Conservation (phyloP, 2,797 vertebrate genomes). For the Pampus argenteus region DNA sequence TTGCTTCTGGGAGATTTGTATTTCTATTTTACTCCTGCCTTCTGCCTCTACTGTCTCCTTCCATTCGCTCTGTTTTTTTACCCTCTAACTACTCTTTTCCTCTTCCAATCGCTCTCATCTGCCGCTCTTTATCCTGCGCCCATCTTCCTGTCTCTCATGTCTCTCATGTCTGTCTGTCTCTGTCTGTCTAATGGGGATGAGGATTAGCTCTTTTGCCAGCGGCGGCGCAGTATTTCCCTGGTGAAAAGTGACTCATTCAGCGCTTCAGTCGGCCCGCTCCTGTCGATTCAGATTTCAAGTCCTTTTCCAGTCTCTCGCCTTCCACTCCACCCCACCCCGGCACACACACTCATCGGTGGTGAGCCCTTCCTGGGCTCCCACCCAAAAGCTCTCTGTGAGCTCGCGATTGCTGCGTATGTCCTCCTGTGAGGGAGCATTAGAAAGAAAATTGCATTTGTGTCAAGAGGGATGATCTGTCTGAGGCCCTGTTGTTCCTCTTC, state of each 20-base stretch:
- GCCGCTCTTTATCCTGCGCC: background rate
- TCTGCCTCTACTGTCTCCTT: constrained; percentile 3
- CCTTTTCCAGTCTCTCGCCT: constrained; percentile 24
- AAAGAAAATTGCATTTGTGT: constrained; percentile 67
- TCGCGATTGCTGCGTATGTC: constrained; percentile 41
- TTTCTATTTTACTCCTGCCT: constrained; percentile 29
- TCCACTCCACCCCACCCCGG: constrained; percentile 7
- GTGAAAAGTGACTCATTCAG: constrained; percentile 44
- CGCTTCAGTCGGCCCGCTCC: constrained; percentile 29
- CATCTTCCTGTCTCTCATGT: constrained; percentile 7
- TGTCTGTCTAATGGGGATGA: constrained; percentile 25
- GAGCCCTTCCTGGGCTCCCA: constrained; percentile 27
- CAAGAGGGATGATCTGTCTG: constrained; percentile 56
- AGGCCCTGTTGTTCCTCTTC: constrained; percentile 52
- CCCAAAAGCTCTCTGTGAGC: constrained; percentile 46
- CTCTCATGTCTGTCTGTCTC: constrained; percentile 20
- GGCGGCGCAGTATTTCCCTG: constrained; percentile 35
- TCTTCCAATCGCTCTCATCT: constrained; percentile 15
- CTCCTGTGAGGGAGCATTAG: constrained; percentile 42
- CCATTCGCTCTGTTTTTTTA: constrained; percentile 14
- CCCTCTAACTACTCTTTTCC: constrained; percentile 7
- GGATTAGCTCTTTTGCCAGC: constrained; percentile 50
- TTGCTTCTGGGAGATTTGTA: constrained; percentile 54
- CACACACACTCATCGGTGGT: constrained; percentile 4
- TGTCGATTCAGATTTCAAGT: constrained; percentile 43